These are phyloP conservation scores for Sylvietta virens DNA, from an alignment of 2,113 vertebrate species.

Conservation along the genomic window DNA sequence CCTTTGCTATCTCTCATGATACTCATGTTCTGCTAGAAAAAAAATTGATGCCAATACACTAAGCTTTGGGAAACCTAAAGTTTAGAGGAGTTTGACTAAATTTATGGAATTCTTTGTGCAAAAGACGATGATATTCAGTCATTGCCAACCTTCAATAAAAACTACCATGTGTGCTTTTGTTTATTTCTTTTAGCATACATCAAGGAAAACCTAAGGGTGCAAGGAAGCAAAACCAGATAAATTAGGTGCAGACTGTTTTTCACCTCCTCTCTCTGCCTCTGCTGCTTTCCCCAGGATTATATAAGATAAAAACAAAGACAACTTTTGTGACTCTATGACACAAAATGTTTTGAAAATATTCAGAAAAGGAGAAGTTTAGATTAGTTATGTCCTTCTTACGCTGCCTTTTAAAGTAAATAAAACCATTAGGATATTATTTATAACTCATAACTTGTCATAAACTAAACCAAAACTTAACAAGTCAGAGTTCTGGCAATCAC, in stretches of 20 bases:
- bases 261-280: neutral
- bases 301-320: neutral
- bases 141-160: neutral
- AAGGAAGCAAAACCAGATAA: neutral
- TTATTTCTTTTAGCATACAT: neutral
- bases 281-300: neutral
- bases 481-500: neutral
- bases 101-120: neutral
- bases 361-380: neutral
- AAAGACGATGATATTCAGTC: neutral
- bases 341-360: neutral
- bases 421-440: neutral
- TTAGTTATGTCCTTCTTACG: neutral
- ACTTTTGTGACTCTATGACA: neutral
- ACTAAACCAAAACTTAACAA: neutral
- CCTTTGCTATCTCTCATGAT: neutral
- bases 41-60: rapidly evolving
- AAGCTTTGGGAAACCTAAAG: neutral
- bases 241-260: neutral
- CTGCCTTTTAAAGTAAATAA: neutral
- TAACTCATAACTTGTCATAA: neutral
- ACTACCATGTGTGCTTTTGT: neutral
- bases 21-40: neutral
- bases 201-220: neutral
- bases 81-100: neutral